These are phyloP conservation scores for Ecliptopera silaceata DNA, from an alignment of 2,888 invertebrate species.

Conservation along the genomic window DNA sequence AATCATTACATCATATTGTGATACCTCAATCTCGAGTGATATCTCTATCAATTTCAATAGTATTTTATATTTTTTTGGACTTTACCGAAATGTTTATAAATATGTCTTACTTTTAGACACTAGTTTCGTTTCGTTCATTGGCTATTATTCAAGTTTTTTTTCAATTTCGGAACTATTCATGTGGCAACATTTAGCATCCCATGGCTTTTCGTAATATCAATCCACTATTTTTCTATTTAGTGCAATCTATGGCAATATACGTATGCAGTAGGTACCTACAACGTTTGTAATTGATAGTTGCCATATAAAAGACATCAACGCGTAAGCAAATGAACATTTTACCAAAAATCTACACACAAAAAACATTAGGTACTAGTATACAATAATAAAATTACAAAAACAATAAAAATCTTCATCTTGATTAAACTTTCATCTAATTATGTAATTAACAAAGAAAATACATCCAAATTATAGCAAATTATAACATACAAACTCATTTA, in stretches of 20 bases:
- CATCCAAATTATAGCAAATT: conserved; percentile 27
- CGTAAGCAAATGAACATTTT: not conserved
- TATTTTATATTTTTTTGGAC: conserved; percentile 43
- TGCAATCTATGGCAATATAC: too few species aligned
- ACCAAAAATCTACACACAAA: too few species aligned
- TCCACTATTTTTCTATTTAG: too few species aligned
- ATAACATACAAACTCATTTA: conserved; percentile 23
- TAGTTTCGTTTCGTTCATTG: too few species aligned
- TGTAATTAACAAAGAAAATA: conserved; percentile 27
- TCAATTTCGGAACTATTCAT: too few species aligned
- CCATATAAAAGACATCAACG: conserved; percentile 34
- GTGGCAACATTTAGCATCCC: too few species aligned
- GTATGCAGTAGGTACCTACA: too few species aligned
- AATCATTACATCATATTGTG: conserved; percentile 58
- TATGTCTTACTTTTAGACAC: too few species aligned
- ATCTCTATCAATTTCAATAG: conserved; percentile 39
- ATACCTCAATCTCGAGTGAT: conserved; percentile 38
- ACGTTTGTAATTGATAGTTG: not conserved
- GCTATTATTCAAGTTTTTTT: too few species aligned
- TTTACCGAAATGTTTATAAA: too few species aligned
- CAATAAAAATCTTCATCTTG: conserved; percentile 4
- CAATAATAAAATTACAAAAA: not conserved
- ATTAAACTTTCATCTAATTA: conserved; percentile 24
- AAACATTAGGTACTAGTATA: not conserved
- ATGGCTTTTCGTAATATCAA: too few species aligned